A percentile compares a stretch with the other conserved stretches of the same genome.
These are phyloP conservation scores for Diprion similis DNA, from an alignment of 1,140 invertebrate genomes.

Conservation along the genomic window DNA sequence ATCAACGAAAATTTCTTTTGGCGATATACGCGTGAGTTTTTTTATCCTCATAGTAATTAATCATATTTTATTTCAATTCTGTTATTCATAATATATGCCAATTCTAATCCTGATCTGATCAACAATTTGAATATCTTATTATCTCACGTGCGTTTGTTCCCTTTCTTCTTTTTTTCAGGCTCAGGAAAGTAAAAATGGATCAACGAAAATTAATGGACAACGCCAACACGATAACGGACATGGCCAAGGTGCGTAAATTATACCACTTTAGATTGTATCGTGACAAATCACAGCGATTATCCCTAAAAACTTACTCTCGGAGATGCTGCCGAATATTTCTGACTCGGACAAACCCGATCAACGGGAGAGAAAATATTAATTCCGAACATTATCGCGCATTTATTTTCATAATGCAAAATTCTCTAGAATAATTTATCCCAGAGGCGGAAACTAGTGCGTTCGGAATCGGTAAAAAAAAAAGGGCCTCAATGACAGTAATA, in stretches of 20 bases:
- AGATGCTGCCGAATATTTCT: no score
- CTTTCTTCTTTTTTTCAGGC: slow-evolving; percentile 67
- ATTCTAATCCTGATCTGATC: background rate
- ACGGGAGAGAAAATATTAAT: no score
- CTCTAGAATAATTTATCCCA: no score
- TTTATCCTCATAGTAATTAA: background rate
- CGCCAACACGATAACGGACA: slow-evolving; percentile 98
- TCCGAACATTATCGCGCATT: no score
- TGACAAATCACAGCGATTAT: no score
- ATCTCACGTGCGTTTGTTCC: no score
- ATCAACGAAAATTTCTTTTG: slow-evolving; percentile 99
- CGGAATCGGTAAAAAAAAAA: no score
- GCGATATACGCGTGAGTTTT: slow-evolving; percentile 98
- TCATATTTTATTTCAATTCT: background rate
- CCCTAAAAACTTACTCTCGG: no score
- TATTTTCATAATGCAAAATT: no score
- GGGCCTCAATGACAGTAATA: no score
- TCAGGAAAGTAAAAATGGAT: slow-evolving; percentile 99
- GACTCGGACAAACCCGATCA: no score
- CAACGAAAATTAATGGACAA: slow-evolving; percentile 99
- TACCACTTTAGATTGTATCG: background rate
- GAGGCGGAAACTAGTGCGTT: no score
- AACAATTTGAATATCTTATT: slow-evolving; percentile 29
- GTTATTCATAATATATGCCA: background rate
- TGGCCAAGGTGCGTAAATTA: slow-evolving; percentile 90